These are phyloP conservation scores for Streblospio benedicti DNA, from an alignment of 1,140 invertebrate species.

Conservation along the genomic window DNA sequence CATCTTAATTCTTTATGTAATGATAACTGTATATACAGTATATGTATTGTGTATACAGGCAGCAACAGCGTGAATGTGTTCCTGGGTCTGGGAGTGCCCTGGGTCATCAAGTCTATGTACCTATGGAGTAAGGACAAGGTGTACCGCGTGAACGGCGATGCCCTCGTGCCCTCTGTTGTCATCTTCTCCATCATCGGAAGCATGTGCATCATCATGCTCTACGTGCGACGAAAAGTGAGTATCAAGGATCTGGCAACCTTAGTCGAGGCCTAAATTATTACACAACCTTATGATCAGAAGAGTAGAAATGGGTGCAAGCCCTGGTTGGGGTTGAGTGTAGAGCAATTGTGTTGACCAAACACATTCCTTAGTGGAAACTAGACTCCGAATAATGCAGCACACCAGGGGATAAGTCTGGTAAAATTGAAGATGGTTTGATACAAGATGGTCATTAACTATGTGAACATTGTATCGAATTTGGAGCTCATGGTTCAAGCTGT, in stretches of 20 bases:
- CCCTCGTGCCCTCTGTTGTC: conserved; percentile 54
- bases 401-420: too few species aligned
- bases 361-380: too few species aligned
- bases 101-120: conserved; percentile 55
- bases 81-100: conserved; percentile 58
- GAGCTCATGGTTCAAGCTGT: too few species aligned
- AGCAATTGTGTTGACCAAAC: too few species aligned
- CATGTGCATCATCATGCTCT: conserved; percentile 50
- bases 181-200: conserved; percentile 51
- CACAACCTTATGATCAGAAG: not conserved
- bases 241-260: not conserved
- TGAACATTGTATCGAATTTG: too few species aligned
- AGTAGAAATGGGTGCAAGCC: not conserved
- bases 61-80: conserved; percentile 57
- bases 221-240: conserved; percentile 48
- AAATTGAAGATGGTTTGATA: too few species aligned
- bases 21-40: too few species aligned
- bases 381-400: too few species aligned
- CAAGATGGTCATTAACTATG: too few species aligned
- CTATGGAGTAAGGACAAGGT: conserved; percentile 29
- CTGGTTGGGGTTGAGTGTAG: too few species aligned
- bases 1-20: too few species aligned
- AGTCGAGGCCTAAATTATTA: not conserved
- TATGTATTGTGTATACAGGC: conserved; percentile 39
- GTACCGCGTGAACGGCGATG: conserved; percentile 49